Evolutionary conservation across 2,113 vertebrate species (phyloP).

Genomic region (Pachyramphus minor): DNA sequence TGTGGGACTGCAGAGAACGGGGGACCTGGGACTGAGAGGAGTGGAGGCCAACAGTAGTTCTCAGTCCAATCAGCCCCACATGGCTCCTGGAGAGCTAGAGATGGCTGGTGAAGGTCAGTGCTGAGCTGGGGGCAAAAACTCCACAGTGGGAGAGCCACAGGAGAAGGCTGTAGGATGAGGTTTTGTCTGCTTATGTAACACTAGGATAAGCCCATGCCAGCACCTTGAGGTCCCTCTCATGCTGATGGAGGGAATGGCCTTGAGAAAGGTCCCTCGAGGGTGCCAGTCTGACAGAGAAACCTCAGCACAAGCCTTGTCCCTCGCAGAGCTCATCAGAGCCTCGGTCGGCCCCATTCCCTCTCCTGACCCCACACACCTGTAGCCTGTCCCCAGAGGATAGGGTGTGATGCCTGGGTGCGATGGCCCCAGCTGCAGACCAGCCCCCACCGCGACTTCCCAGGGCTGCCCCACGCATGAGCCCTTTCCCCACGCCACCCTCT

Average conservation of each 20-base stretch:
- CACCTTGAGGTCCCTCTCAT: background rate
- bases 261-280: background rate
- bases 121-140: background rate
- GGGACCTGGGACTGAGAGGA: background rate
- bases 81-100: background rate
- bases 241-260: background rate
- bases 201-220: rapidly evolving
- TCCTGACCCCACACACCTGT: background rate
- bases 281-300: background rate
- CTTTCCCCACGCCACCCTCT: background rate
- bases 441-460: background rate
- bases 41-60: background rate
- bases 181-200: background rate
- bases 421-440: no score
- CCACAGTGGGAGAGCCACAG: background rate
- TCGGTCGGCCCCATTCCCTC: rapidly evolving
- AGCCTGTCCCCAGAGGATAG: background rate
- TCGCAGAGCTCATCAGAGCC: background rate
- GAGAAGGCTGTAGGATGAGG: background rate
- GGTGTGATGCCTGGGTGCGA: rapidly evolving
- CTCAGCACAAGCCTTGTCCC: background rate
- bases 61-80: rapidly evolving
- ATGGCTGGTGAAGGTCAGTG: background rate
- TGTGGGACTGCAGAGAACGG: rapidly evolving
- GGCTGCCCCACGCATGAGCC: background rate